Evolutionary conservation across 2,888 invertebrate species (phyloP).

Genomic region (Sphaerophoria taeniata): DNA sequence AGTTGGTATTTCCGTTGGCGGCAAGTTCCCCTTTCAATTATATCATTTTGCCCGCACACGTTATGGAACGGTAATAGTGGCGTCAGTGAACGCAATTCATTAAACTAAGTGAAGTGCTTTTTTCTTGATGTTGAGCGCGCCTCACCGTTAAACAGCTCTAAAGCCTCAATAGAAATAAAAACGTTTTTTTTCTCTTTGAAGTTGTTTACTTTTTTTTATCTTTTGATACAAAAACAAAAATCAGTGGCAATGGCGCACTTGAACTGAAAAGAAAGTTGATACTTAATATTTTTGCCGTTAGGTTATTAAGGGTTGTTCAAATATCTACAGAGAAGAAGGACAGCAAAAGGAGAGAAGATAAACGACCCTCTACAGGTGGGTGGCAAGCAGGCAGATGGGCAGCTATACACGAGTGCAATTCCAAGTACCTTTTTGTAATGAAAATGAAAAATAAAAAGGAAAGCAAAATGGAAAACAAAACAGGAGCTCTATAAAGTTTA

Average conservation of each 20-base stretch:
- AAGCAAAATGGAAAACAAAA: background rate
- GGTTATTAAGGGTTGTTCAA: constrained; percentile 27
- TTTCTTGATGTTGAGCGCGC: background rate
- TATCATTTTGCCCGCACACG: no score
- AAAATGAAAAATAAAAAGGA: background rate
- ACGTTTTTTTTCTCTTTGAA: background rate
- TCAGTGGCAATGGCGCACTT: background rate
- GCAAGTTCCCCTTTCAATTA: background rate
- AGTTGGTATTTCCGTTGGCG: constrained; percentile 35
- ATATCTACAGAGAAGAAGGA: background rate
- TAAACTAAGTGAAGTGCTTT: constrained; percentile 51
- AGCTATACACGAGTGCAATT: background rate
- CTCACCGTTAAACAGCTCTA: background rate
- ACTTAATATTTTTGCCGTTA: background rate
- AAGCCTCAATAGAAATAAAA: no score
- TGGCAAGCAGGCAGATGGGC: background rate
- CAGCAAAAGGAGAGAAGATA: background rate
- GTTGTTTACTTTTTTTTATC: constrained; percentile 5
- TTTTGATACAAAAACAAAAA: background rate
- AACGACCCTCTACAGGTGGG: constrained; percentile 32
- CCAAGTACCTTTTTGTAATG: background rate
- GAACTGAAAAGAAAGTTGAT: background rate
- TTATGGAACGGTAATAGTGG: constrained; percentile 1
- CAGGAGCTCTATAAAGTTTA: background rate
- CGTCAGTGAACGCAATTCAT: constrained; percentile 46